Base-by-base conservation (phyloP, 2,113 vertebrate species). In the Ctenomys sociabilis region DNA sequence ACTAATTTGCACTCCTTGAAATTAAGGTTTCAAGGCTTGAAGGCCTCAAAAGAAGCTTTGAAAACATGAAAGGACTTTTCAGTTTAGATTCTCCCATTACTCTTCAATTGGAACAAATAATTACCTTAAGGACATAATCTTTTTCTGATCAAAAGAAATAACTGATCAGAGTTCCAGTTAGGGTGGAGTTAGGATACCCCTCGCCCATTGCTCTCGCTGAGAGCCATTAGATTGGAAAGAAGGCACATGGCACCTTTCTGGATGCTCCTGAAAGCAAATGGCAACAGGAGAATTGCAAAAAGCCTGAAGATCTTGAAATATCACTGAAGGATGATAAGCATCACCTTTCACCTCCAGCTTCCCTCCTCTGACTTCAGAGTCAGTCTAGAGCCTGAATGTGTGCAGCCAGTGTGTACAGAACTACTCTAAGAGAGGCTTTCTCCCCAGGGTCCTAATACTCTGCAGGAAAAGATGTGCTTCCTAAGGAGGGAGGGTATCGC, bases 31-130 rank as follows among this genome's bases (percentile, higher is more conserved):
- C 17, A 82, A 86, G 21, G 6, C 22, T 85, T 68, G 7, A 77
- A 82, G 49, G 70, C 9, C 78, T 86, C 86, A 87, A 96, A 95
- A n/a, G 11, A 91, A 83, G 0, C 30, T 95, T 81, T 91, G 75
- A 95, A 43, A 54, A 61, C 43, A 40, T 37, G 14, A 63, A 72
- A 84, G n/a, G 13, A 81, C 19, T 73, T 92, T 64, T 84, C 43
- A 93, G 49, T 87, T 88, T 10, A 54, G 22, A 70, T 57, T 82
- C 35, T 10, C n/a, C 30, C 32, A 63, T 75, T 70, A 77, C 57
- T 21, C 30, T 66, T 66, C 75, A 57, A 66, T 32, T 94, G 43
- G 7, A 68, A 95, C 24, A 82, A 75, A 68, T 75, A 82, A 87
- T 61, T 77, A 77, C n/a, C 70, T 89, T 68, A 81, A 28, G 40